Percentiles rank a stretch among this genome's conserved stretches.
Conservation (phyloP, 2,888 invertebrate genomes). For the Cheilosia pagana region DNA sequence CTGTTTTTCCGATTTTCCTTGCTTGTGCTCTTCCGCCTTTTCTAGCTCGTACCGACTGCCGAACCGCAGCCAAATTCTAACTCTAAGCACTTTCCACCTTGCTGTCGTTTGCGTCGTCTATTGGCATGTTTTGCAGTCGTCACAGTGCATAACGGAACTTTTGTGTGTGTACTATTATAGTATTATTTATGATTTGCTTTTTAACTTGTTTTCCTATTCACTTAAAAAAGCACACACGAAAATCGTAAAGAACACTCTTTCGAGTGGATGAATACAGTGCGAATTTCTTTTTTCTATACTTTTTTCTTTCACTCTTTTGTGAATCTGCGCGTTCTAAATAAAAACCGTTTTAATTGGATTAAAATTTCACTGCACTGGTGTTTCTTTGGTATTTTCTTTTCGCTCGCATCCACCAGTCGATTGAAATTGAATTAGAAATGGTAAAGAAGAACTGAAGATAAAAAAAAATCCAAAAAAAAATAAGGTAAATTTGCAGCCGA, state of each 20-base stretch:
- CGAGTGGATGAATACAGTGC: conserved; percentile 25
- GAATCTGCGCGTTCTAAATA: conserved; percentile 36
- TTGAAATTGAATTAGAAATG: conserved; percentile 34
- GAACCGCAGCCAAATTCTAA: conserved; percentile 38
- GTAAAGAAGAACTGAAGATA: conserved; percentile 15
- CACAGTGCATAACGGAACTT: conserved; percentile 71
- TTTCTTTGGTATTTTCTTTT: conserved; percentile 59
- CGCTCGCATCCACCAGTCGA: neutral
- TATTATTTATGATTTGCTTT: conserved; percentile 65
- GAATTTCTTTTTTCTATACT: conserved; percentile 39
- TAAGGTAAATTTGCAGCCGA: conserved; percentile 36
- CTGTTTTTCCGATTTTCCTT: conserved; percentile 68
- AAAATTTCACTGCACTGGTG: conserved; percentile 55
- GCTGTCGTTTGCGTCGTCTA: conserved; percentile 52
- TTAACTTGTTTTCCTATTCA: conserved; percentile 26
- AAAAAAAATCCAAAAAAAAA: conserved; percentile 38
- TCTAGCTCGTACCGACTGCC: conserved; percentile 8
- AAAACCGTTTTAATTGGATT: conserved; percentile 64
- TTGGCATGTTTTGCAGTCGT: conserved; percentile 70
- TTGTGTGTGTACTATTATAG: conserved; percentile 66
- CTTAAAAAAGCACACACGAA: conserved; percentile 54
- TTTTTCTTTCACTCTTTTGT: neutral
- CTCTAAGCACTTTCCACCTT: conserved; percentile 51
- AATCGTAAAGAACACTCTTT: conserved; percentile 14
- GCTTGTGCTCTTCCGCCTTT: conserved; percentile 57